Conservation (phyloP, 2,888 invertebrate species). For the Dermolepida albohirtum region DNA sequence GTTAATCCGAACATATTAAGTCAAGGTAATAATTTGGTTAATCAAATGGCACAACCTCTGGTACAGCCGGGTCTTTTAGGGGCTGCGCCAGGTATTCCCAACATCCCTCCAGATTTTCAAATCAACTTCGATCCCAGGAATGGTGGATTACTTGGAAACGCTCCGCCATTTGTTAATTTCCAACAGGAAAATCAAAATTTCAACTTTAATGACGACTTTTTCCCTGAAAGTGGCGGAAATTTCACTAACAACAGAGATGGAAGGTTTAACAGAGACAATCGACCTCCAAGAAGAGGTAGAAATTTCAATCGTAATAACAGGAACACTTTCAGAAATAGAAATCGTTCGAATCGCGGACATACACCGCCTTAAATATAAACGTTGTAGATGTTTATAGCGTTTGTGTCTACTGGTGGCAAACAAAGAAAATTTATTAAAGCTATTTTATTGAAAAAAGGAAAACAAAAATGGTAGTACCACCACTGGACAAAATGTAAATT, state of each 20-base stretch:
- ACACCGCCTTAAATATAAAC: slow-evolving; percentile 55
- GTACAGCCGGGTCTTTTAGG: slow-evolving; percentile 68
- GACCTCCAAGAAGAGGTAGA: slow-evolving; percentile 49
- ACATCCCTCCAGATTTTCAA: slow-evolving; percentile 59
- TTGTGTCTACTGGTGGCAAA: neutral
- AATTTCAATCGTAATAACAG: slow-evolving; percentile 52
- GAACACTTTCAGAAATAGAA: slow-evolving; percentile 56
- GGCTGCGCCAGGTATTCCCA: slow-evolving; percentile 67
- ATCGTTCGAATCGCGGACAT: slow-evolving; percentile 58
- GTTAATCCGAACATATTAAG: slow-evolving; percentile 65
- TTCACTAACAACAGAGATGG: slow-evolving; percentile 49
- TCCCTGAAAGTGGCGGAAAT: slow-evolving; percentile 51
- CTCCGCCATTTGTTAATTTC: slow-evolving; percentile 52
- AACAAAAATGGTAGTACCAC: neutral
- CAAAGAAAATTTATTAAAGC: no score
- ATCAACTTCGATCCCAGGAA: slow-evolving; percentile 63
- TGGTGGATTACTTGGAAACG: slow-evolving; percentile 57
- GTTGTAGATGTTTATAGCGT: neutral
- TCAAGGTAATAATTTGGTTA: slow-evolving; percentile 57
- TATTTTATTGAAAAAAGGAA: neutral
- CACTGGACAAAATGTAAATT: no score
- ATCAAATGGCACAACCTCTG: slow-evolving; percentile 63
- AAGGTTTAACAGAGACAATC: slow-evolving; percentile 60
- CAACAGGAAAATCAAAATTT: slow-evolving; percentile 38
- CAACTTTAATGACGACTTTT: slow-evolving; percentile 66